A percentile compares a stretch with the other conserved stretches of the same genome.
These are phyloP conservation scores for Pollenia griseotomentosa DNA, from an alignment of 2,888 invertebrate genomes.

Conservation along the genomic window DNA sequence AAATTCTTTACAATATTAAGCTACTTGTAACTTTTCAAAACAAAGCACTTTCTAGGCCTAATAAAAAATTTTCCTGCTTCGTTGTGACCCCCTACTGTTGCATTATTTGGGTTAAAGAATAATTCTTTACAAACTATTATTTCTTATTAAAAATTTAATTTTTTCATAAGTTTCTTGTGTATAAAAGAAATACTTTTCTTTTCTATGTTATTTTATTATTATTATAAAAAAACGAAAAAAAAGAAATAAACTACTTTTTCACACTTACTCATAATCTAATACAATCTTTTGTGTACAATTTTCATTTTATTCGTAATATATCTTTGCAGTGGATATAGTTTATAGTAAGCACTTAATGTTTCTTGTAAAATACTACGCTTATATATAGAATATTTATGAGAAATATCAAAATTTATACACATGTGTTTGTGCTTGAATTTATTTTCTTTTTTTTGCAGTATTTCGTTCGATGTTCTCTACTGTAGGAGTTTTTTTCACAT, in stretches of 20 bases:
- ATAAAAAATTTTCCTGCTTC: no score
- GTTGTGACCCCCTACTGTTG: not conserved
- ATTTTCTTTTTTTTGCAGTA: slow-evolving; percentile 32
- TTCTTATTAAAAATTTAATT: slow-evolving; percentile 9
- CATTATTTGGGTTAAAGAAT: slow-evolving; percentile 23
- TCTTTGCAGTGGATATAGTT: slow-evolving; percentile 37
- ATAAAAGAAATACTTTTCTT: slow-evolving; percentile 2
- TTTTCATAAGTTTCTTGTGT: not conserved
- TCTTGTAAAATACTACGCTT: slow-evolving; percentile 38
- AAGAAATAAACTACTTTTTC: slow-evolving; percentile 40
- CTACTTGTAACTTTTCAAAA: no score
- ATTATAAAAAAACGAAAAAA: not conserved
- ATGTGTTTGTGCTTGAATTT: slow-evolving; percentile 34
- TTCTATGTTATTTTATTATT: not conserved
- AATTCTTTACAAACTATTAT: not conserved
- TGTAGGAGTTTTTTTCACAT: slow-evolving; percentile 29
- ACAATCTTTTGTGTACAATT: slow-evolving; percentile 54
- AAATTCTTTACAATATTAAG: no score
- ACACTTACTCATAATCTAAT: slow-evolving; percentile 52
- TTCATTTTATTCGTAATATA: slow-evolving; percentile 28
- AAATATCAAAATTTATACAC: slow-evolving; percentile 7
- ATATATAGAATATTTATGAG: slow-evolving; percentile 51
- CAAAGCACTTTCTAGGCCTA: no score
- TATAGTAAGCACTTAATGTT: slow-evolving; percentile 56
- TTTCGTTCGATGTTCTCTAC: not conserved